Evolutionary conservation across 2,888 invertebrate species (phyloP).

Genomic region (Cantharis lateralis): DNA sequence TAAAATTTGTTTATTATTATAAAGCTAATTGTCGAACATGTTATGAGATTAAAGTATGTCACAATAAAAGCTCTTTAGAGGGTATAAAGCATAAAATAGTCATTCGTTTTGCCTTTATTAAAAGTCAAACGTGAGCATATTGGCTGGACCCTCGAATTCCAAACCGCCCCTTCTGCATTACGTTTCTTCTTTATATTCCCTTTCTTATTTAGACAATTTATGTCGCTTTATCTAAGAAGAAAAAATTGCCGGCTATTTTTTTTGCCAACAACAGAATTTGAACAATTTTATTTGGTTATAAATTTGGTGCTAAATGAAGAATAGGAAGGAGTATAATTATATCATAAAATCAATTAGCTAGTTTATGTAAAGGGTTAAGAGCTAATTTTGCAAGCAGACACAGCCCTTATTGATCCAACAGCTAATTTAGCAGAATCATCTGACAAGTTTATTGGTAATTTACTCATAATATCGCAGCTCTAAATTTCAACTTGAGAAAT

Average conservation of each 20-base stretch:
- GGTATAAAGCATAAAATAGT: slow-evolving; percentile 49
- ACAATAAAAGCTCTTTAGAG: slow-evolving; percentile 40
- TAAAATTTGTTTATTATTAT: slow-evolving; percentile 16
- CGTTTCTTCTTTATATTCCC: slow-evolving; percentile 44
- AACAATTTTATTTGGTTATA: not conserved
- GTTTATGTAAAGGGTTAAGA: slow-evolving; percentile 41
- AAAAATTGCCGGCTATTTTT: not conserved
- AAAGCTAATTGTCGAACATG: slow-evolving; percentile 36
- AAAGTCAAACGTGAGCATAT: slow-evolving; percentile 54
- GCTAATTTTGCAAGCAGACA: slow-evolving; percentile 42
- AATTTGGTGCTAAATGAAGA: not conserved
- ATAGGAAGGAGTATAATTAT: slow-evolving; percentile 32
- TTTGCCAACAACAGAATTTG: not conserved
- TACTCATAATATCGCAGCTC: slow-evolving; percentile 41
- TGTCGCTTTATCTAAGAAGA: slow-evolving; percentile 38
- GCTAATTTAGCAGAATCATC: slow-evolving; percentile 39
- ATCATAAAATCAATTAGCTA: slow-evolving; percentile 42
- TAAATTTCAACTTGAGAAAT: slow-evolving; percentile 37
- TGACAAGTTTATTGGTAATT: slow-evolving; percentile 45
- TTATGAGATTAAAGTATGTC: slow-evolving; percentile 4
- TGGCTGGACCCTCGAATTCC: slow-evolving; percentile 45
- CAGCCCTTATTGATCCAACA: slow-evolving; percentile 39
- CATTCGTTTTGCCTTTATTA: slow-evolving; percentile 53
- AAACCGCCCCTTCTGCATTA: slow-evolving; percentile 37
- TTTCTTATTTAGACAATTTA: slow-evolving; percentile 47